These are phyloP conservation scores for Agonopterix subpropinquella DNA, from an alignment of 2,888 invertebrate species.

Conservation along the genomic window DNA sequence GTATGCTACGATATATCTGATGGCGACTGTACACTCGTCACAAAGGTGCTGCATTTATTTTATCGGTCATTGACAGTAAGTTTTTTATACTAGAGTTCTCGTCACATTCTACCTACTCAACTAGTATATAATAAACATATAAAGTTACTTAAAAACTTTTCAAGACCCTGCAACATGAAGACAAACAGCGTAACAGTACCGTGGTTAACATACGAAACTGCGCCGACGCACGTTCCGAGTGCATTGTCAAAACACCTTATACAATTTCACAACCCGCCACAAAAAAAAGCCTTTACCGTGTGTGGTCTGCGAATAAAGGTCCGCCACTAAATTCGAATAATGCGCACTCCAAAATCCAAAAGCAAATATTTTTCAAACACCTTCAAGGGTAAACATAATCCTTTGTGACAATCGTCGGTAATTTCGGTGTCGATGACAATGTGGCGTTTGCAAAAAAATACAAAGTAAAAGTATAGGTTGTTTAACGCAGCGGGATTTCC, in stretches of 20 bases:
- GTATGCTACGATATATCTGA: too few species aligned
- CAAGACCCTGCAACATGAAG: conserved; percentile 24
- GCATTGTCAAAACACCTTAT: conserved; percentile 72
- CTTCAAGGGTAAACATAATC: conserved; percentile 52
- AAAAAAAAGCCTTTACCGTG: conserved; percentile 30
- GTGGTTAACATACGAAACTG: conserved; percentile 64
- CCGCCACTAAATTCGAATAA: conserved; percentile 49
- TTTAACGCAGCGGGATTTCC: conserved; percentile 56
- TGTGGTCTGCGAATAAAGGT: conserved; percentile 61
- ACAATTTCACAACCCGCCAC: conserved; percentile 52
- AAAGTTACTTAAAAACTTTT: too few species aligned
- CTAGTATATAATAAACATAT: too few species aligned
- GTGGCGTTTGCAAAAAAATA: conserved; percentile 17
- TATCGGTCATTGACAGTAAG: too few species aligned
- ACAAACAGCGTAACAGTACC: conserved; percentile 47
- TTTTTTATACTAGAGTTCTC: too few species aligned
- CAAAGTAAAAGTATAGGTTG: conserved; percentile 37
- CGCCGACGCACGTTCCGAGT: conserved; percentile 56
- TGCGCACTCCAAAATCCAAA: conserved; percentile 54
- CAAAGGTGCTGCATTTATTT: too few species aligned
- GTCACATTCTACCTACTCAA: too few species aligned
- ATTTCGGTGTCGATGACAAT: conserved; percentile 70
- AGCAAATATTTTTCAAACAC: conserved; percentile 75
- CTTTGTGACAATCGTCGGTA: conserved; percentile 60
- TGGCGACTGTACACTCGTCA: too few species aligned